Conservation (phyloP, 1,140 invertebrate genomes). For the Ephestia elutella region DNA sequence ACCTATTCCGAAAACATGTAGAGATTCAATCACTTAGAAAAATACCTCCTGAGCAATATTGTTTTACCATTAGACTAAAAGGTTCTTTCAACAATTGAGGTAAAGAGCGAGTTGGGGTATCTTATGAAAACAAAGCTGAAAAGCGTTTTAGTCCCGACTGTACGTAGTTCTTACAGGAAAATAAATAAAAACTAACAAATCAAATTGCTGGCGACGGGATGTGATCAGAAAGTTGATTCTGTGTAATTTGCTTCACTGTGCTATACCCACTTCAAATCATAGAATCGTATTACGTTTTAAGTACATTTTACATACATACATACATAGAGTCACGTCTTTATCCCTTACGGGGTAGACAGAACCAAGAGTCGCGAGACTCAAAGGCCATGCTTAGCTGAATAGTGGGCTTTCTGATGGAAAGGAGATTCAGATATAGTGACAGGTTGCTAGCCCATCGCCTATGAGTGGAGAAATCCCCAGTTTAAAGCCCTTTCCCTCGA, state of each 20-base stretch:
- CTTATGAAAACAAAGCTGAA: neutral
- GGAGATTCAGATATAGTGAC: too few relatives aligned
- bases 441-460: too few relatives aligned
- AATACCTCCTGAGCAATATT: neutral
- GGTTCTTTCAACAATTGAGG: neutral
- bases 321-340: too few relatives aligned
- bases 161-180: conserved; percentile 1
- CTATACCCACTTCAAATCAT: neutral
- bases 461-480: too few relatives aligned
- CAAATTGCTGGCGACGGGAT: conserved; percentile 3
- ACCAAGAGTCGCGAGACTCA: too few relatives aligned
- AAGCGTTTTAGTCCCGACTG: neutral
- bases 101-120: neutral
- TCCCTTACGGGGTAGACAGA: too few relatives aligned
- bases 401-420: too few relatives aligned
- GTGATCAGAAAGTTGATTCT: conserved; percentile 7
- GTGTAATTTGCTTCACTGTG: neutral
- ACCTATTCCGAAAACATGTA: too few relatives aligned
- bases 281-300: neutral
- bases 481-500: too few relatives aligned
- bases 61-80: neutral
- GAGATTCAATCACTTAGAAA: neutral
- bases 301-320: too few relatives aligned
- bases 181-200: conserved; percentile 11
- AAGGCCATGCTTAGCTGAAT: too few relatives aligned